Evolutionary conservation across 2,888 invertebrate genomes (phyloP), one percentile per base, ranked within the genome.

Genomic region (Cephus runcator): DNA sequence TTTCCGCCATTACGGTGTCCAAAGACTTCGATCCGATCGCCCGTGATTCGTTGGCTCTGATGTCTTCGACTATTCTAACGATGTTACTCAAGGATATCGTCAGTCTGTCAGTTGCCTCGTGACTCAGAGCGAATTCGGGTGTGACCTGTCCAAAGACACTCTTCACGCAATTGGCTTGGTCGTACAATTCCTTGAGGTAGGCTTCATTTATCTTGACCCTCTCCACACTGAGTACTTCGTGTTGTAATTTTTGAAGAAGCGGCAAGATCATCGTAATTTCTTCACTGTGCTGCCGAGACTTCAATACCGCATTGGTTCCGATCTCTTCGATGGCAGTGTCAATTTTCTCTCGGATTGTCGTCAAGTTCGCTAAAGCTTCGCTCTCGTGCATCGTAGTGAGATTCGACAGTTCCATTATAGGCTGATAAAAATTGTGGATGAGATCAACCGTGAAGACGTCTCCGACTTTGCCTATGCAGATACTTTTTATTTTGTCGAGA

Each of bases 391-490:
- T 75, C 4, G 78, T 78, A n/a, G 78, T 76, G 0, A 78, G 68
- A 73, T 71, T 76, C 23, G 78, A 78, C 35, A 78, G 35, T 36
- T 78, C 78, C 75, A 76, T 69, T 12, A 78, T 75, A 12, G 78
- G 78, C 35, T 78, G 78, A 76, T 78, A 78, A n/a, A 78, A 78
- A 11, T 78, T 78, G 12, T 78, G 78, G 4, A 78, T 36, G n/a
- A 78, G 73, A 35, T 78, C 78, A 30, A 78, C 78, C 3, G 75
- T 73, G 73, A 78, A 78, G 35, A 78, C 75, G 73, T 78, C 78
- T 1, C 78, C 78, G 36, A 76, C 75, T 68, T 78, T 78, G 4
- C 78, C 75, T 4, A 78, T 75, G 35, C 78, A 78, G 31, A 78
- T 69, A 31, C 35, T 68, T 23, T 73, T 73, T 34, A 78, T 78